Conservation (phyloP, 2,113 vertebrate genomes). For the Blennius ocellaris region DNA sequence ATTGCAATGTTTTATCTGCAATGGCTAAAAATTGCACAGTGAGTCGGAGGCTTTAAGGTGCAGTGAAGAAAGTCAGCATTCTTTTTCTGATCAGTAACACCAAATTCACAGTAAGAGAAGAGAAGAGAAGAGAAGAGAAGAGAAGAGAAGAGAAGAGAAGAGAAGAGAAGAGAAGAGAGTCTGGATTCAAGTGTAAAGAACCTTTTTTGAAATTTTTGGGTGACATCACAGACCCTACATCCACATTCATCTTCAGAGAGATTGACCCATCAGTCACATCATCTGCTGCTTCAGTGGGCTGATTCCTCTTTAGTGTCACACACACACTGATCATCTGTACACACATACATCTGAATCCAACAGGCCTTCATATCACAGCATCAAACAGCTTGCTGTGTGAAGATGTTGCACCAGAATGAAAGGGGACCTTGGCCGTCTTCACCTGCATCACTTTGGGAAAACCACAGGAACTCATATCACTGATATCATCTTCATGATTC, state of each 20-base stretch:
- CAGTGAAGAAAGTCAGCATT: too few relatives aligned
- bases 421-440: background rate
- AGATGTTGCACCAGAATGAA: conserved; percentile 4
- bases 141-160: too few relatives aligned
- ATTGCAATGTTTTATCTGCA: too few relatives aligned
- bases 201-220: background rate
- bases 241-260: background rate
- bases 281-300: background rate
- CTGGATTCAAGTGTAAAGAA: too few relatives aligned
- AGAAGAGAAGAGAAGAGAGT: too few relatives aligned
- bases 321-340: background rate
- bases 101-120: too few relatives aligned
- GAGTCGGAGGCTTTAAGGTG: too few relatives aligned
- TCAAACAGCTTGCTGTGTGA: background rate
- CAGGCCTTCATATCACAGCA: background rate
- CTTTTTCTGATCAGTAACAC: too few relatives aligned
- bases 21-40: too few relatives aligned
- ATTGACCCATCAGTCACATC: background rate
- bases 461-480: conserved; percentile 14
- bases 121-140: too few relatives aligned
- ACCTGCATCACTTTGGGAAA: background rate
- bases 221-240: background rate
- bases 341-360: background rate
- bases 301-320: background rate
- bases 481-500: conserved; percentile 13